These are phyloP conservation scores for Pterois miles DNA, from an alignment of 2,797 vertebrate genomes.

Conservation along the genomic window DNA sequence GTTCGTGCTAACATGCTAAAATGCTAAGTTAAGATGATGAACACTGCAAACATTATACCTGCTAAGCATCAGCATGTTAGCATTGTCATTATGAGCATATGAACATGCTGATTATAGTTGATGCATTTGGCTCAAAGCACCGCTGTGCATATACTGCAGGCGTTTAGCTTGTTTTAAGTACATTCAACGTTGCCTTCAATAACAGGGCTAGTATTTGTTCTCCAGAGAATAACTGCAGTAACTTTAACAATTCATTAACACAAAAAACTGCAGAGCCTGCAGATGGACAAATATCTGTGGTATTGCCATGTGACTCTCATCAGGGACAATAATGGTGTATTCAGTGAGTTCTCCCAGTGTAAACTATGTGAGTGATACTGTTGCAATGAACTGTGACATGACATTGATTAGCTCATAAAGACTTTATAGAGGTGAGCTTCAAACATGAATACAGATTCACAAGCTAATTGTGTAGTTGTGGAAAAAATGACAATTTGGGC, in stretches of 20 bases:
- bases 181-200: not conserved
- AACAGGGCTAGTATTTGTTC: conserved; percentile 3
- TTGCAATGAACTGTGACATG: conserved; percentile 37
- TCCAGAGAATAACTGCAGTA: not conserved
- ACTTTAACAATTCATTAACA: conserved; percentile 16
- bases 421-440: not conserved
- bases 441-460: conserved; percentile 15
- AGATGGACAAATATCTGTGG: conserved; percentile 9
- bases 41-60: too few relatives aligned
- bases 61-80: too few relatives aligned
- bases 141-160: not conserved
- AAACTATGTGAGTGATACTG: conserved; percentile 28
- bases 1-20: too few relatives aligned
- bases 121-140: not conserved
- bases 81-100: too few relatives aligned
- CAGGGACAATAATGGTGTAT: conserved; percentile 13
- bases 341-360: not conserved
- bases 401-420: conserved; percentile 16
- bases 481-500: not conserved
- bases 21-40: too few relatives aligned
- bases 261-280: conserved; percentile 5
- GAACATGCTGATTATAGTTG: not conserved
- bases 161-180: not conserved
- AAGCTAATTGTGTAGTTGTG: not conserved
- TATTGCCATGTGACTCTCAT: conserved; percentile 8